Evolutionary conservation across 2,113 vertebrate species (phyloP).

Genomic region (Herpailurus yagouaroundi): DNA sequence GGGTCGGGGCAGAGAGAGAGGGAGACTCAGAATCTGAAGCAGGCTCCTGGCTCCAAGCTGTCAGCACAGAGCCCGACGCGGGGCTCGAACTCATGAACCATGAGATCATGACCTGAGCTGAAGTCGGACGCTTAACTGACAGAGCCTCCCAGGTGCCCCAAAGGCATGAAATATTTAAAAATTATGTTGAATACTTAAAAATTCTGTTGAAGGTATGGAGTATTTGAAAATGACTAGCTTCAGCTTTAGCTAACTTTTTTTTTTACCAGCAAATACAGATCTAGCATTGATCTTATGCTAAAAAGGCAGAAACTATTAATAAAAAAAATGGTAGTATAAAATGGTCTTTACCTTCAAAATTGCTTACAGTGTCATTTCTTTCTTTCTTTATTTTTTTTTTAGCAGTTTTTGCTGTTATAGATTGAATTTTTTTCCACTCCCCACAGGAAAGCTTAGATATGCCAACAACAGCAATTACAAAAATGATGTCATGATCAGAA

Average conservation of each 20-base stretch:
- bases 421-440: conserved; percentile 46
- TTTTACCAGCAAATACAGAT: background rate
- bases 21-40: too few species aligned
- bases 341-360: conserved; percentile 23
- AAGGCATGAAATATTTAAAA: background rate
- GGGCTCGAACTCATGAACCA: too few species aligned
- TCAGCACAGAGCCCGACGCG: too few species aligned
- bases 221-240: conserved; percentile 30
- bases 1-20: too few species aligned
- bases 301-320: background rate
- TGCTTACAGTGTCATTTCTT: background rate
- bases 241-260: background rate
- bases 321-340: background rate
- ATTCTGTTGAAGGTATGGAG: background rate
- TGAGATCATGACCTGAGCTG: too few species aligned
- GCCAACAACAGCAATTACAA: conserved; percentile 99
- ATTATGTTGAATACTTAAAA: background rate
- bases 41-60: too few species aligned
- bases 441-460: conserved; percentile 95
- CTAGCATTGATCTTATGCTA: background rate
- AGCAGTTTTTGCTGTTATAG: conserved; percentile 44
- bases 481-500: conserved; percentile 99
- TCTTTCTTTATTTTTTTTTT: background rate
- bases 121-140: too few species aligned
- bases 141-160: too few species aligned